Base-by-base conservation (phyloP, 1,140 invertebrate species). In the Atta texana region DNA sequence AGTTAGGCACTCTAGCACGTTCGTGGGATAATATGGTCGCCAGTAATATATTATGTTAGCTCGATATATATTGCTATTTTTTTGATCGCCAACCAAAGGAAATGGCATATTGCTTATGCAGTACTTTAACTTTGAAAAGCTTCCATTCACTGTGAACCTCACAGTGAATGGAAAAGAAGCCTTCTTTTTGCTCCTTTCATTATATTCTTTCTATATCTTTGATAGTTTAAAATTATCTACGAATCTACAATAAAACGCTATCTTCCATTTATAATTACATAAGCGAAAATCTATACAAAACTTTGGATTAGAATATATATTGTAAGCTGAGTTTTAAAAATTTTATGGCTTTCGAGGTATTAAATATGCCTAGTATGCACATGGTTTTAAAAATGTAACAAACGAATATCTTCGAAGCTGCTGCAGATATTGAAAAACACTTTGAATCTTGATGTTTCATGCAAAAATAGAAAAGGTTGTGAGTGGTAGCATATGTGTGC, bases 1-100 rank as follows among this genome's bases (percentile, higher is more conserved):
- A 68, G 80, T 75, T 84, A 75, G 80, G 18, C 39, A 61, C n/a
- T 39, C 18, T 4, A 21, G 39, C 80, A 74, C 80, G 69, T 75
- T 75, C 69, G 5, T 68, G 39, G 16, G 21, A 39, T 75, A 84
- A 84, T 74, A 75, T 51, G 44, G 49, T 51, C 14, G 39, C 14
- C 16, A 21, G 55, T 51, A 51, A 82, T 75, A 49, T 61, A 75
- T 84, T 57, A 75, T 49, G 69, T 75, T 75, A 84, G 1, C 8
- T 61, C n/a, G 39, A 84, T 84, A 71, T 10, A 31, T 49, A 21
- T 18, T 14, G 55, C 6, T 49, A 59, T 61, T 59, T 74, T 74
- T 61, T 24, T 34, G 7, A 39, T 16, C 24, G 8, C 7, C 53
- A 28, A 59, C 16, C n/a, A 49, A 24, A 71, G 51, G 4, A 77